phyloP scores from a whole-genome alignment of 2,797 vertebrate species.

The Acanthurus lineatus region DNA sequence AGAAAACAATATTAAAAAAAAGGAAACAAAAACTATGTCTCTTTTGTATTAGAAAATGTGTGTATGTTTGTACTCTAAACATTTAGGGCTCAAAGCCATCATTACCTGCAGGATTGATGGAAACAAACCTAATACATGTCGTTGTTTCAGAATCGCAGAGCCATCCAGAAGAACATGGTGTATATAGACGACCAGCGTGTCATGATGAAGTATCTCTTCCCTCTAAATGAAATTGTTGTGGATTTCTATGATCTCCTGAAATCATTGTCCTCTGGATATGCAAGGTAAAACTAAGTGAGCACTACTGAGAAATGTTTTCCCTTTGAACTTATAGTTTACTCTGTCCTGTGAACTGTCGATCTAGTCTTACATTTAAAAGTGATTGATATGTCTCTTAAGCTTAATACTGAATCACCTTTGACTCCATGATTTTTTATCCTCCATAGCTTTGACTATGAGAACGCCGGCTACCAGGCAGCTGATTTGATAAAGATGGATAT shows the following conservation, averaged over 20 bases:
- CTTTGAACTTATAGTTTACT: background rate
- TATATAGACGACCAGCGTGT: conserved; percentile 95
- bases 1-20: background rate
- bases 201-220: conserved; percentile 96
- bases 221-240: conserved; percentile 96
- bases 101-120: background rate
- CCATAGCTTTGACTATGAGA: conserved; percentile 97
- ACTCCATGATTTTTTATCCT: background rate
- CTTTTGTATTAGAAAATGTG: background rate
- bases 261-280: conserved; percentile 96
- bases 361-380: background rate
- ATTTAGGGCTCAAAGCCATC: background rate
- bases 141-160: conserved; percentile 88
- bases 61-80: background rate
- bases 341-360: background rate
- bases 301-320: background rate
- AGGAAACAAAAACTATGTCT: background rate
- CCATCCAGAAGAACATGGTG: conserved; percentile 92
- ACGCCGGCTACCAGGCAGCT: conserved; percentile 92
- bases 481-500: conserved; percentile 96
- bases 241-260: conserved; percentile 98
- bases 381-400: background rate
- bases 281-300: conserved; percentile 86
- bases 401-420: background rate
- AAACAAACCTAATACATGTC: background rate